Evolutionary conservation across 2,113 vertebrate species (phyloP), one percentile per base, ranked within the genome.

Genomic region (Coturnix japonica): DNA sequence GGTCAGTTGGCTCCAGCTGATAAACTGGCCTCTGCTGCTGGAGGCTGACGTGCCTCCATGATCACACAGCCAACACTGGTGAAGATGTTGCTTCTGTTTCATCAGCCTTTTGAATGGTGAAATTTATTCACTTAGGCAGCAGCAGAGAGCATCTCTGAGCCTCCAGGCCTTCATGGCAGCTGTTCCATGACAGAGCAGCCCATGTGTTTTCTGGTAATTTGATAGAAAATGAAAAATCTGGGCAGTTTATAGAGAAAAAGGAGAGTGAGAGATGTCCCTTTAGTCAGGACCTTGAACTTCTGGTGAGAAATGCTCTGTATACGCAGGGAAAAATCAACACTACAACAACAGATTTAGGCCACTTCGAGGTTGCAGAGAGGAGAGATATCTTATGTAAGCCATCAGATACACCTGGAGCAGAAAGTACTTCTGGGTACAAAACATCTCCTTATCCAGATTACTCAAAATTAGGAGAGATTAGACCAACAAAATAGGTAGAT

Each of bases 401-500:
- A 87, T 28, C 61, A 87, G 59, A 33, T 49, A 53, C 1, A 33
- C 19, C 10, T 28, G 63, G 78, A 91, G 63, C 13, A 75, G 23
- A 81, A 84, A 69, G 43, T 76, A 81, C 71, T 95, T 43, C 85
- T 19, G 23, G 91, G 49, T 49, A 77, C 81, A 35, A 13, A 8
- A 39, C 64, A 87, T 73, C 66, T 54, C 61, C 70, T 92, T 66
- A 54, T 89, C 72, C 70, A 54, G 85, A 87, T 94, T 16, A 82
- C 63, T 30, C 25, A 80, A 88, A 94, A 94, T 84, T 64, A 93
- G 66, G 66, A 67, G 88, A 91, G 61, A 88, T 91, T 72, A 94
- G 90, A 85, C 76, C 89, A 93, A 87, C 3, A 31, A 44, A 86
- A 63, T 23, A 15, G 2, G 65, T n/a, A 77, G 91, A 91, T 93